Evolutionary conservation across 1,140 invertebrate species (phyloP), one percentile per base, ranked within the genome.

Genomic region (Bombus fervidus): DNA sequence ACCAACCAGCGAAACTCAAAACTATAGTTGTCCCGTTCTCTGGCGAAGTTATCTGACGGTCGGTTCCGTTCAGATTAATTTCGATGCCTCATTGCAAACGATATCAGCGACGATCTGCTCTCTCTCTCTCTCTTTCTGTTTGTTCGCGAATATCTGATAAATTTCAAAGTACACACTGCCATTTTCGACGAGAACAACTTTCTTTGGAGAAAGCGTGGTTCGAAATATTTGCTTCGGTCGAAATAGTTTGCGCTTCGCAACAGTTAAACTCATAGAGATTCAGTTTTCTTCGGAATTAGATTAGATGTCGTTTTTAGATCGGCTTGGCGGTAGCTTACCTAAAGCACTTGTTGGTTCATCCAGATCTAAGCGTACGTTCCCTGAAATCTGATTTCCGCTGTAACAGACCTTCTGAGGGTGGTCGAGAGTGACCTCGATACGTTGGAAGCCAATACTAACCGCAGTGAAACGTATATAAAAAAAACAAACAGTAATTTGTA

Each of bases 381-480:
- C 93, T 15, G 87, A 87, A 28, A 93, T 39, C 13, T 43, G 64
- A 66, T 91, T 82, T 15, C 91, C 91, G 31, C 83, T 81, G 62
- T 89, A 86, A 69, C 89, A 92, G 22, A 93, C 90, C 47, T 90
- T 74, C 34, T 92, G 89, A 18, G 80, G 39, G 43, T 90, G 88
- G 73, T 91, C 88, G 13, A 93, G 80, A 15, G 75, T 22, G 39
- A 93, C 79, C 28, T 93, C 87, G 68, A 92, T 91, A 12, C 80
- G 59, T 53, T 85, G 73, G 3, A 92, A 71, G 37, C 91, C 92
- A 47, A 90, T 88, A 34, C 92, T 92, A 37, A 62, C 34, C 57
- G 22, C 9, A 64, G 31, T 22, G n/a, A 66, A 74, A 57, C 15
- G 9, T 41, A 78, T 62, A n/a, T 10, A 31, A 71, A 53, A 25